Percentiles rank a stretch among this genome's conserved stretches.
Evolutionary conservation across 2,797 vertebrate genomes (phyloP).

Genomic region (Lutjanus argentimaculatus): DNA sequence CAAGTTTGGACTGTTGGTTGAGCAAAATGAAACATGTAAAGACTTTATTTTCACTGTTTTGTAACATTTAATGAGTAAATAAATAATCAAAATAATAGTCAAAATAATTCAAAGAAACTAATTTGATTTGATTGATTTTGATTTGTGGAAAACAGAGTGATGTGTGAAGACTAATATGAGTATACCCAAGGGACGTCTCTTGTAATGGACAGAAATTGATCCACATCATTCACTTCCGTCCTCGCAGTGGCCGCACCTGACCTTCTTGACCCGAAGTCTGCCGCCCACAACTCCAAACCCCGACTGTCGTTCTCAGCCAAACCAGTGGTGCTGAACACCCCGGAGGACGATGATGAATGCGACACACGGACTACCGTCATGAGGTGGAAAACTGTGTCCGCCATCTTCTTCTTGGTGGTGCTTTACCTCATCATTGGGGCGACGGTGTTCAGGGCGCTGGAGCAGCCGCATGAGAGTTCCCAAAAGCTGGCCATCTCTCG

Average conservation of each 20-base stretch:
- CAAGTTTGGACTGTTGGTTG: too few species aligned
- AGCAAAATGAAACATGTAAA: too few species aligned
- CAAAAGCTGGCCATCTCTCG: conserved; percentile 93
- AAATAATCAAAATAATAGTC: too few species aligned
- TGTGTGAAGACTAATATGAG: too few species aligned
- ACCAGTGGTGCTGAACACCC: conserved; percentile 89
- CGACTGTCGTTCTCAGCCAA: conserved; percentile 95
- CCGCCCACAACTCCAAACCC: conserved; percentile 95
- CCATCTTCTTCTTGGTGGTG: conserved; percentile 97
- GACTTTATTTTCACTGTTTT: too few species aligned
- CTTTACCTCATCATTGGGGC: conserved; percentile 96
- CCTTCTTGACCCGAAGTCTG: conserved; percentile 97
- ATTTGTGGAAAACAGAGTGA: too few species aligned
- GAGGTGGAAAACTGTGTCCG: conserved; percentile 99
- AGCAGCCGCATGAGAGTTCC: conserved; percentile 94
- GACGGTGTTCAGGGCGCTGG: conserved; percentile 95
- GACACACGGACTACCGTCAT: conserved; percentile 93
- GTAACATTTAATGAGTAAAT: too few species aligned
- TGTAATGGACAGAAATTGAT: conserved; percentile 22
- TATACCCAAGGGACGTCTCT: neutral
- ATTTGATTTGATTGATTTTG: too few species aligned
- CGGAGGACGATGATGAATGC: conserved; percentile 92
- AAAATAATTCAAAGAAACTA: too few species aligned
- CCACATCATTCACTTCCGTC: conserved; percentile 41
- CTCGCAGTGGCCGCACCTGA: conserved; percentile 97